Evolutionary conservation across 2,888 invertebrate species (phyloP).

Genomic region (Dastarcus helophoroides): DNA sequence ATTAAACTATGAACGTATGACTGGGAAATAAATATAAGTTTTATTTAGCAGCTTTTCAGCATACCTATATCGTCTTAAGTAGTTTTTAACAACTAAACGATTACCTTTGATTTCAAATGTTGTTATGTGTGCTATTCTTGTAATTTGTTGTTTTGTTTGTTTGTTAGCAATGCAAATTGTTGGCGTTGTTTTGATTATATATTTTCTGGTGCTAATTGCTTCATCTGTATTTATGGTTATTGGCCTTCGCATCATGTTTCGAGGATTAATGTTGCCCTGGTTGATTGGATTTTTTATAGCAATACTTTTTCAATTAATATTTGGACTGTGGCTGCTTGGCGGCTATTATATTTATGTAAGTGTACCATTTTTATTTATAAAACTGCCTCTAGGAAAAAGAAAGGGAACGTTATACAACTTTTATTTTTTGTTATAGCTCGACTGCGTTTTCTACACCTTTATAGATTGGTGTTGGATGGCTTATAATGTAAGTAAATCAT

Average conservation of each 20-base stretch:
- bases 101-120: background rate
- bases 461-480: slow-evolving; percentile 73
- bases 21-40: too few species aligned
- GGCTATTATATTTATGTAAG: slow-evolving; percentile 88
- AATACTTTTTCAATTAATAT: slow-evolving; percentile 63
- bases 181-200: slow-evolving; percentile 52
- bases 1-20: too few species aligned
- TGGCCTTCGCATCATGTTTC: slow-evolving; percentile 55
- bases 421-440: slow-evolving; percentile 48
- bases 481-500: slow-evolving; percentile 72
- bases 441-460: slow-evolving; percentile 65
- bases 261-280: slow-evolving; percentile 79
- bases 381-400: too few species aligned
- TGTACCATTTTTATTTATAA: slow-evolving; percentile 17
- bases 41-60: too few species aligned
- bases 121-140: slow-evolving; percentile 4
- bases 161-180: slow-evolving; percentile 67
- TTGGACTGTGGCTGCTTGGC: slow-evolving; percentile 75
- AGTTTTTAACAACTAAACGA: background rate
- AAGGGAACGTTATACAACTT: too few species aligned
- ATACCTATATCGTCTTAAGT: too few species aligned
- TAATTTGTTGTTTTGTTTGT: too few species aligned
- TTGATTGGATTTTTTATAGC: slow-evolving; percentile 54
- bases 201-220: slow-evolving; percentile 44
- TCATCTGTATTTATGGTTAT: slow-evolving; percentile 49